Conservation (phyloP, 2,888 invertebrate species). For the Ophion slaviceki region DNA sequence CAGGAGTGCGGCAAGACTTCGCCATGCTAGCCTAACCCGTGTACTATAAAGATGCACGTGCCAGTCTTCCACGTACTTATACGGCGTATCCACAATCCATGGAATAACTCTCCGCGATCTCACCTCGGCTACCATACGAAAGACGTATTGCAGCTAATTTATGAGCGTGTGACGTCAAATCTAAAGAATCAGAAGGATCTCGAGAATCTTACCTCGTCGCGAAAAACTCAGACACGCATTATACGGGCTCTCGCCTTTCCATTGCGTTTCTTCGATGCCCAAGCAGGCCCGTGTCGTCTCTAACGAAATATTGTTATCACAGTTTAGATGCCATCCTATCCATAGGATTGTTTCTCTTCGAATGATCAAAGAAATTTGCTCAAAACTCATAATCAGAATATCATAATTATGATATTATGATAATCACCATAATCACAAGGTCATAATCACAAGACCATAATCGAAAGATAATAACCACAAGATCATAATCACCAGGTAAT, state of each 20-base stretch:
- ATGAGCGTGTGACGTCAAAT: slow-evolving; percentile 66
- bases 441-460: too few relatives aligned
- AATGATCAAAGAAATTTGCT: background rate
- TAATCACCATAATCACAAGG: too few relatives aligned
- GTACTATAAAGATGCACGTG: slow-evolving; percentile 21
- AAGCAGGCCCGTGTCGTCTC: background rate
- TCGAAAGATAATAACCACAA: too few relatives aligned
- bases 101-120: slow-evolving; percentile 17
- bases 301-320: background rate
- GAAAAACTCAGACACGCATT: slow-evolving; percentile 68
- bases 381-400: too few relatives aligned
- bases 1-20: slow-evolving; percentile 17
- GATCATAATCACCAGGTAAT: too few relatives aligned
- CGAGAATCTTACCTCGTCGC: slow-evolving; percentile 65
- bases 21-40: slow-evolving; percentile 2
- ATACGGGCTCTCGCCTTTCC: background rate
- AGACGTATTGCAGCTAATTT: slow-evolving; percentile 77
- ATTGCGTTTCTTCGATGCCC: background rate
- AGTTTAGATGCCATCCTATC: background rate
- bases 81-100: slow-evolving; percentile 16
- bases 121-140: slow-evolving; percentile 69
- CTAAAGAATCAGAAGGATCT: slow-evolving; percentile 55
- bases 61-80: slow-evolving; percentile 23
- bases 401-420: too few relatives aligned
- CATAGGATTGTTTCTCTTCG: background rate